Evolutionary conservation across 1,140 invertebrate genomes (phyloP).

Genomic region (Aphidius gifuensis): DNA sequence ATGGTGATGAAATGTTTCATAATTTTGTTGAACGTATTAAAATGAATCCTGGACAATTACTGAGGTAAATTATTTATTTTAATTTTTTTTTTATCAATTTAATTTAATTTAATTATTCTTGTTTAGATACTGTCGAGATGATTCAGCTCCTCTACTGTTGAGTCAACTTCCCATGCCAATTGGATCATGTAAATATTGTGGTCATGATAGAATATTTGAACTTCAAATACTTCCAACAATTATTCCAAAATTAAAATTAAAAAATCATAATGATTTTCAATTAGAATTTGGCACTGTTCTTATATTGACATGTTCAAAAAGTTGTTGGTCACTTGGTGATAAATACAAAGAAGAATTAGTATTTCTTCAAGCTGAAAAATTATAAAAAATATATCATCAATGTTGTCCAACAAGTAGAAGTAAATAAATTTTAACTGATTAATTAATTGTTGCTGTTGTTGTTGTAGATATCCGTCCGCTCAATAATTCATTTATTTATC

Average conservation of each 20-base stretch:
- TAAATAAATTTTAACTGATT: neutral
- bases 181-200: slow-evolving; percentile 68
- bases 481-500: neutral
- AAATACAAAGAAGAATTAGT: slow-evolving; percentile 68
- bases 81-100: slow-evolving; percentile 14
- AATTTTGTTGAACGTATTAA: slow-evolving; percentile 71
- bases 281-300: slow-evolving; percentile 81
- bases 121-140: slow-evolving; percentile 67
- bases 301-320: slow-evolving; percentile 76
- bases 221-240: slow-evolving; percentile 77
- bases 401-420: slow-evolving; percentile 7
- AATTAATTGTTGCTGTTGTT: neutral
- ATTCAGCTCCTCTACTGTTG: slow-evolving; percentile 62
- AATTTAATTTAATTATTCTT: neutral
- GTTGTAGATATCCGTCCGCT: slow-evolving; percentile 21
- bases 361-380: slow-evolving; percentile 71
- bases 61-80: slow-evolving; percentile 61
- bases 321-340: slow-evolving; percentile 75
- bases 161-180: slow-evolving; percentile 53
- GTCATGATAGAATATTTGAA: slow-evolving; percentile 71
- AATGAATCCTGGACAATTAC: slow-evolving; percentile 74
- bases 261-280: slow-evolving; percentile 45
- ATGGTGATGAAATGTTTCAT: slow-evolving; percentile 80
- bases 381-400: slow-evolving; percentile 29
- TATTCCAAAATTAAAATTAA: slow-evolving; percentile 66